These are phyloP conservation scores for Trinorchestia longiramus DNA, from an alignment of 1,140 invertebrate species.

Conservation along the genomic window DNA sequence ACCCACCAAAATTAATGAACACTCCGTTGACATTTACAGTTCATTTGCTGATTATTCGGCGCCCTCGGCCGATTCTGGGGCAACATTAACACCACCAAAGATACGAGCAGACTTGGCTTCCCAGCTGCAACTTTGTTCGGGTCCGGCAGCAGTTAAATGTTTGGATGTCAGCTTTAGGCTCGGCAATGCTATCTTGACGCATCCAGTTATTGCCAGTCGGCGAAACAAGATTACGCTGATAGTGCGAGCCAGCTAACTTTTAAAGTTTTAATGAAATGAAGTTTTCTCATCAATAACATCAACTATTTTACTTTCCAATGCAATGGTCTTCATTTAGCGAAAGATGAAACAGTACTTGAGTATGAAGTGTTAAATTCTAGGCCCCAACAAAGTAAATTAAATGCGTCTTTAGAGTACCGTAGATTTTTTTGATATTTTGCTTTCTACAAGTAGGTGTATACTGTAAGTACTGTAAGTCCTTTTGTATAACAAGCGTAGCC, in stretches of 20 bases:
- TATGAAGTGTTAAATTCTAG: too few species aligned
- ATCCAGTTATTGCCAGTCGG: constrained; percentile 24
- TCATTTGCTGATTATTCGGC: constrained; percentile 54
- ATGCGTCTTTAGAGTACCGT: constrained; percentile 19
- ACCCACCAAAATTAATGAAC: constrained; percentile 49
- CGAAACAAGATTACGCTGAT: constrained; percentile 37
- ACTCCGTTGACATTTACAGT: constrained; percentile 49
- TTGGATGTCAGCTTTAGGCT: constrained; percentile 22
- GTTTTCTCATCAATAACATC: not conserved
- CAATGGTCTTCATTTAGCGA: not conserved
- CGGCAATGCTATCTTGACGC: constrained; percentile 41
- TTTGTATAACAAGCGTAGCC: not conserved
- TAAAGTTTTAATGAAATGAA: constrained; percentile 20
- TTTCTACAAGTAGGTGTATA: not conserved
- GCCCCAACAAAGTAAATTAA: constrained; percentile 5
- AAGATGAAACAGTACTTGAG: not conserved
- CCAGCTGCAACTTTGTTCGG: constrained; percentile 24
- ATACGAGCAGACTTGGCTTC: constrained; percentile 39
- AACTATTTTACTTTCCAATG: not conserved
- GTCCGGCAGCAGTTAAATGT: constrained; percentile 17
- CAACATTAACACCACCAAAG: constrained; percentile 36
- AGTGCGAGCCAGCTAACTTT: constrained; percentile 17
- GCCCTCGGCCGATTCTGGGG: constrained; percentile 26
- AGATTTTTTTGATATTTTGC: not conserved
- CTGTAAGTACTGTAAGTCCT: not conserved